phyloP scores from a whole-genome alignment of 2,888 invertebrate species.

The Ptychoptera albimana region DNA sequence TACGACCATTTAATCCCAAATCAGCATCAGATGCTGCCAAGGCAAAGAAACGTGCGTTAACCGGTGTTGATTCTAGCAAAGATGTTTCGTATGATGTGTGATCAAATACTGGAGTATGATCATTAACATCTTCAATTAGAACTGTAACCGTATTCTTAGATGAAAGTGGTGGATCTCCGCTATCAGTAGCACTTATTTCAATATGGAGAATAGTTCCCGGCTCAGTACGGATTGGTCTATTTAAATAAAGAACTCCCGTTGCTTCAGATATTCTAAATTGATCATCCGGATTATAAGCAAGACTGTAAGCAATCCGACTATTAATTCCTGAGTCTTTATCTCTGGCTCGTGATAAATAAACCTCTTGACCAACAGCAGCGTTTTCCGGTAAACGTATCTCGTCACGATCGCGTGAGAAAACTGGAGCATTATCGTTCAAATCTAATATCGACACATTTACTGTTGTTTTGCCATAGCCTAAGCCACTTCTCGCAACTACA shows the following conservation, averaged over 20 bases:
- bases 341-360: constrained; percentile 71
- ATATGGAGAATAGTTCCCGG: constrained; percentile 54
- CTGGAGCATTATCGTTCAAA: constrained; percentile 82
- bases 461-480: constrained; percentile 58
- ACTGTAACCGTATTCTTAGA: constrained; percentile 59
- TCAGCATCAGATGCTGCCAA: constrained; percentile 82
- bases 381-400: constrained; percentile 71
- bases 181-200: constrained; percentile 75
- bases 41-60: constrained; percentile 82
- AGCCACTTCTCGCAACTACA: constrained; percentile 61
- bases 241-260: constrained; percentile 78
- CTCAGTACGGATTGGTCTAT: constrained; percentile 58
- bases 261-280: constrained; percentile 72
- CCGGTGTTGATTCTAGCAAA: constrained; percentile 72
- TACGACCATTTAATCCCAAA: constrained; percentile 60
- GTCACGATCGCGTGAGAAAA: constrained; percentile 62
- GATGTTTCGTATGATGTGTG: constrained; percentile 87
- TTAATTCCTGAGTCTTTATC: constrained; percentile 85
- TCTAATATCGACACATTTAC: constrained; percentile 74
- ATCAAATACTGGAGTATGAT: constrained; percentile 89
- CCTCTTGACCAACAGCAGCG: constrained; percentile 85
- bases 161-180: constrained; percentile 56
- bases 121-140: constrained; percentile 76
- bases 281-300: constrained; percentile 64
- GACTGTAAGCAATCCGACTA: constrained; percentile 63